Conservation (phyloP, 1,140 invertebrate species). For the Piezodorus guildinii region DNA sequence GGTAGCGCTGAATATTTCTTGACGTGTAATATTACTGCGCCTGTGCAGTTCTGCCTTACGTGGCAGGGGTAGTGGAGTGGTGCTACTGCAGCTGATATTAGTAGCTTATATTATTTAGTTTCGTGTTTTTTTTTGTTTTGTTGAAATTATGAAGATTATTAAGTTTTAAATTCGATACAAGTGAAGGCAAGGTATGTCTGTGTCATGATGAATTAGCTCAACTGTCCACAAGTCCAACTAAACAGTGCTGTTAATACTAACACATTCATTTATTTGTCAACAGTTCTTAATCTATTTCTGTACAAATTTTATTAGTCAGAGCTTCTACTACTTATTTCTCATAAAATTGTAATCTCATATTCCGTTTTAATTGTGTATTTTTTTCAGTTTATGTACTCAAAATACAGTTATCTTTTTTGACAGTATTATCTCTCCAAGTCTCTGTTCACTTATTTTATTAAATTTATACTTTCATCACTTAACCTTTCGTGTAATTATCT, state of each 20-base stretch:
- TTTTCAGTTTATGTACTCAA: no score
- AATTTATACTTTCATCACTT: no score
- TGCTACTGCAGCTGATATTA: constrained; percentile 27
- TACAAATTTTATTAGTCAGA: neutral
- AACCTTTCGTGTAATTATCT: no score
- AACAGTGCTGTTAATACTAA: constrained; percentile 2
- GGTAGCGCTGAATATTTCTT: neutral
- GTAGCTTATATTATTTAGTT: constrained; percentile 22
- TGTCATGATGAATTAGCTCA: neutral
- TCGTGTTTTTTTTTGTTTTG: constrained; percentile 18
- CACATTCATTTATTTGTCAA: neutral
- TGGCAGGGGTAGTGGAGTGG: constrained; percentile 36
- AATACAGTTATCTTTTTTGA: no score
- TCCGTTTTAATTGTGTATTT: no score
- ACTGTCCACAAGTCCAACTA: constrained; percentile 6
- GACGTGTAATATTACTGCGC: constrained; percentile 30
- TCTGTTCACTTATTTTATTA: no score
- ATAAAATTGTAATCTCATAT: no score
- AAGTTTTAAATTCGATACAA: no score
- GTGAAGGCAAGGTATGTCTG: neutral
- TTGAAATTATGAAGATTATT: no score
- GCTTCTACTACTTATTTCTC: no score
- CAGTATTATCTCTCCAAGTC: no score
- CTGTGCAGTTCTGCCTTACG: constrained; percentile 46
- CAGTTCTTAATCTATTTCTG: neutral